Evolutionary conservation across 2,797 vertebrate species (phyloP), one percentile per base, ranked within the genome.

Genomic region (Okamejei kenojei): DNA sequence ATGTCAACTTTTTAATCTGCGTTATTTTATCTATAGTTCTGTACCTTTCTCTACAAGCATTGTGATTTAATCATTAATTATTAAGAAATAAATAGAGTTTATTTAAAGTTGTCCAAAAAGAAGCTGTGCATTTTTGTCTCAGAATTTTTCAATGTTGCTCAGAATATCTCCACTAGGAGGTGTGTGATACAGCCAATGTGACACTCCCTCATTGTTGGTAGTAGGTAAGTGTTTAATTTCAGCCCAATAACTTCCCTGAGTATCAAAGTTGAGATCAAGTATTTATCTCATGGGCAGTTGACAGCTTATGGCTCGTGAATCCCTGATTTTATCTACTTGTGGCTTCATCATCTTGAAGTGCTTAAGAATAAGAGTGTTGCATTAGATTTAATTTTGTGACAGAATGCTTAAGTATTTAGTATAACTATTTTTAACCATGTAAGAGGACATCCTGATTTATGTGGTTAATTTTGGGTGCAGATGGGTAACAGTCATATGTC

Each of bases 111-210:
- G 90, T 38, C 38, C 9, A 63, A 54, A 84, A 63, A 1, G 21
- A 54, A 84, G 54, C 13, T 29, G 61, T 61, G 26, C 23, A n/a
- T 4, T 26, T 10, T 61, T 54, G 1, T 84, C 23, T 54, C 54
- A 63, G 81, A 1, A 58, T 26, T 29, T 21, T 45, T 54, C 71
- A 92, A 29, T 74, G 71, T 26, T 73, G n/a, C 63, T 68, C n/a
- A 68, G 26, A 92, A 29, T 74, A 38, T 68, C 73, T 76, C 84
- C 84, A 68, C 84, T 21, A 88, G 63, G 63, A 88, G 84, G 63
- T 88, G 61, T 88, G 63, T 88, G 63, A 68, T 68, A 2, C 23
- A 92, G 35, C 23, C 71, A 21, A 54, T 38, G 9, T 74, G 23
- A 29, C 35, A 6, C 15, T 15, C 73, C 68, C 19, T 74, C 21